Evolutionary conservation across 1,140 invertebrate genomes (phyloP).

Genomic region (Platyscapa corneri): DNA sequence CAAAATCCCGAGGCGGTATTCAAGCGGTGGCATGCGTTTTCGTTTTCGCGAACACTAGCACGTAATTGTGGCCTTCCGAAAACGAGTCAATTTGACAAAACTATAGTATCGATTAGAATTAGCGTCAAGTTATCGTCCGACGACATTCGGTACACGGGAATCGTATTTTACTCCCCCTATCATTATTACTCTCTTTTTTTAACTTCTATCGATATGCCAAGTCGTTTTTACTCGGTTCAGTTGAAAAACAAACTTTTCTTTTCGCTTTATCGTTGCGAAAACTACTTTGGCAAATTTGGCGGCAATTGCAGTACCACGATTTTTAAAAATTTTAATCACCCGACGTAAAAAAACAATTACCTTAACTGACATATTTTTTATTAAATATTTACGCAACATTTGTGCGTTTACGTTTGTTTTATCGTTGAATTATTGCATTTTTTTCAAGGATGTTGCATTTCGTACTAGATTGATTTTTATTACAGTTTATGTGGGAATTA

Average conservation of each 20-base stretch:
- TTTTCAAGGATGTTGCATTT: no score
- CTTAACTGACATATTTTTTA: no score
- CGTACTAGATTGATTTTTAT: no score
- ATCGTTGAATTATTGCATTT: no score
- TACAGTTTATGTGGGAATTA: no score
- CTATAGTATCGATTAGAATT: slow-evolving; percentile 30
- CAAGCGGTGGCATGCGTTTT: no score
- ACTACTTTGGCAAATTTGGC: not conserved
- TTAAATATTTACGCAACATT: no score
- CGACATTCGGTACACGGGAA: slow-evolving; percentile 8
- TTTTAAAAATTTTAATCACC: no score
- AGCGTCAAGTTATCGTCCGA: not conserved
- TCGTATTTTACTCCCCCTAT: not conserved
- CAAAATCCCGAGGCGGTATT: not conserved
- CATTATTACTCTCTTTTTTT: not conserved
- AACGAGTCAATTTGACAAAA: slow-evolving; percentile 29
- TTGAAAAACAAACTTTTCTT: not conserved
- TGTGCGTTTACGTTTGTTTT: no score
- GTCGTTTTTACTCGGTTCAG: not conserved
- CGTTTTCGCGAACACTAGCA: not conserved
- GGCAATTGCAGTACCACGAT: no score
- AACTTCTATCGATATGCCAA: not conserved
- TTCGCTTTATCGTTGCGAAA: not conserved
- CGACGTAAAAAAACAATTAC: no score
- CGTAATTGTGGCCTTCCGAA: slow-evolving; percentile 26